Evolutionary conservation across 2,888 invertebrate species (phyloP), one percentile per base, ranked within the genome.

Genomic region (Trachelus troglodyta): DNA sequence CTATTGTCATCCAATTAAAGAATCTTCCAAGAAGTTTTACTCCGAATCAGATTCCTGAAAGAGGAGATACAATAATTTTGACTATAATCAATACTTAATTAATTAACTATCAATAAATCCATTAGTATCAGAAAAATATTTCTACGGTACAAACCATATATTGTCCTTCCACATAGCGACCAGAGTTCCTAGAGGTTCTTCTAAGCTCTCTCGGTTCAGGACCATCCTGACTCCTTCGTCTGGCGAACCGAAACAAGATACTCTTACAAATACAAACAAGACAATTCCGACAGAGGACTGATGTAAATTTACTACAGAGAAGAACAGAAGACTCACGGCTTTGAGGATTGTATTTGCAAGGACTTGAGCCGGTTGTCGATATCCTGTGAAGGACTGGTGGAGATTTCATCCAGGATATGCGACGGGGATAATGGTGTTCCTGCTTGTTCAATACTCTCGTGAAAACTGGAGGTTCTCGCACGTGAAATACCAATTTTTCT

Each of bases 151-250:
- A 87, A 80, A 90, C 90, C 90, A 90, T 90, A 73, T 90, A 90
- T 82, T 90, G 90, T 35, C 90, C 90, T 81, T 90, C 86, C 35
- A 90, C 82, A 56, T 90, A 90, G 78, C 90, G 87, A 37, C 90
- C 90, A 23, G 90, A 90, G 82, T 90, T 90, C 83, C 90, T 85
- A 9, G 90, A 86, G 4, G 90, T 90, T 81, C 90, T 88, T 31
- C 90, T 85, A 68, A 90, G 84, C 81, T 90, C 90, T 78, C 90
- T 84, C 37, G 88, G 83, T 78, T 87, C 90, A 69, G 82, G 75
- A 33, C 84, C 83, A 68, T 90, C 90, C 74, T 88, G 87, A 81
- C 82, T 88, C 82, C 86, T 84, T 79, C 83, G 81, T 75, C 87
- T 85, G 75, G 81, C 35, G 69, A 35, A 31, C 0, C 56, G 15